A percentile compares a stretch with the other conserved stretches of the same genome.
These are phyloP conservation scores for Leptodirus hochenwartii DNA, from an alignment of 2,888 invertebrate species.

Conservation along the genomic window DNA sequence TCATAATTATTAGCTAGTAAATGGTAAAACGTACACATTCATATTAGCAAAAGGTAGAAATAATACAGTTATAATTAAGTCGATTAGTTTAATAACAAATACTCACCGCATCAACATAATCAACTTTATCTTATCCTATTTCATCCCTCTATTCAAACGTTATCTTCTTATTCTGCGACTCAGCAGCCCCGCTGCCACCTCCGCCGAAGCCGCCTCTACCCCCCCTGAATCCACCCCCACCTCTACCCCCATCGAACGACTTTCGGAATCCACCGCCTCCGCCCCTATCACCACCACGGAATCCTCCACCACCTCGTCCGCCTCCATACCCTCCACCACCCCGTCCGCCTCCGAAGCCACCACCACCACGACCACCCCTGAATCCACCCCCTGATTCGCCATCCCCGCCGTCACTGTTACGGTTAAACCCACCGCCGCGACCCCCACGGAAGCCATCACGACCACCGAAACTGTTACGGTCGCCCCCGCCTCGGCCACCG, in stretches of 20 bases:
- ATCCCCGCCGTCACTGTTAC: no score
- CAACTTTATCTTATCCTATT: no score
- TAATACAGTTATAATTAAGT: no score
- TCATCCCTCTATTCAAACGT: no score
- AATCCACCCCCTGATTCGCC: constrained; percentile 10
- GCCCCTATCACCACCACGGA: constrained; percentile 18
- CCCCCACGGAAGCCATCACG: constrained; percentile 16
- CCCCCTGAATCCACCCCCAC: constrained; percentile 26
- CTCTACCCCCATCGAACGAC: constrained; percentile 24
- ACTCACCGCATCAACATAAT: no score
- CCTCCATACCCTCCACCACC: constrained; percentile 15
- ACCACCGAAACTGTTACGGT: constrained; percentile 12
- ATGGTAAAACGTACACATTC: no score
- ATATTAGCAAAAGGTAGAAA: no score
- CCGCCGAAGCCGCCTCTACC: constrained; percentile 12
- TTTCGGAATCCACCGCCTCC: constrained; percentile 13
- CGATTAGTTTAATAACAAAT: no score
- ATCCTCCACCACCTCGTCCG: constrained; percentile 23
- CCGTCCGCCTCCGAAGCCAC: constrained; percentile 20
- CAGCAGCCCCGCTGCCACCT: constrained; percentile 15
- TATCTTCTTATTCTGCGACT: no score
- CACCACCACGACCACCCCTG: constrained; percentile 16
- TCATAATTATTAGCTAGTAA: no score
- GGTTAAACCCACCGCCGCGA: constrained; percentile 14
- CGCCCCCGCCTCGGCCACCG: constrained; percentile 11